Evolutionary conservation across 2,113 vertebrate genomes (phyloP), one percentile per base, ranked within the genome.

Genomic region (Corapipo altera): DNA sequence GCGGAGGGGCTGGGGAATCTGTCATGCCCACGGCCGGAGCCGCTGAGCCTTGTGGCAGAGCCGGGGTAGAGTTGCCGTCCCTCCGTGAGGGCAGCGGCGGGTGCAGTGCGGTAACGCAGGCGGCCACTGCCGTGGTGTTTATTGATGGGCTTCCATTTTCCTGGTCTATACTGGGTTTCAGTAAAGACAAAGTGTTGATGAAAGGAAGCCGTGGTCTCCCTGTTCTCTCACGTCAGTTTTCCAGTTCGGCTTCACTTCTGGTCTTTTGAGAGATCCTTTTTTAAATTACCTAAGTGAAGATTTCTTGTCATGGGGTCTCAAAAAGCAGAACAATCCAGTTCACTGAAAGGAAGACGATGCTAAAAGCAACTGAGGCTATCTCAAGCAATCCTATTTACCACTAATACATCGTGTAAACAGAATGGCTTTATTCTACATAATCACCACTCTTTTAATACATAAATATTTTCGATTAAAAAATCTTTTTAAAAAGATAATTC

Each of bases 1-100:
- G 2, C 49, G 28, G 33, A 8, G 12, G 7, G 4, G 33, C 39
- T 1, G 24, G 5, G 28, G 15, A n/a, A 0, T 1, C 1, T 1
- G 6, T 3, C 20, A 6, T 59, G 2, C 4, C 15, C 17, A 33
- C 10, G 4, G 46, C 26, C 6, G 8, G 28, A 22, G 58, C 22
- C 8, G 27, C 49, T 15, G 54, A 32, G 30, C 20, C 11, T 19
- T 16, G 37, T 33, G 26, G 15, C 26, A 0, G 16, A 22, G 19
- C 9, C 17, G 4, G 39, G 16, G 0, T 9, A 30, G 18, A 9
- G 64, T 17, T 4, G 7, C 41, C 7, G 11, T 4, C 22, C 15
- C 5, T 28, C 33, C 0, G 4, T 52, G 51, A 52, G 51, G 51
- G 80, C 20, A 19, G 30, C 2, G 17, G 74, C 7, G 48, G 9